Evolutionary conservation across 1,140 invertebrate species (phyloP).

Genomic region (Nymphalis io): DNA sequence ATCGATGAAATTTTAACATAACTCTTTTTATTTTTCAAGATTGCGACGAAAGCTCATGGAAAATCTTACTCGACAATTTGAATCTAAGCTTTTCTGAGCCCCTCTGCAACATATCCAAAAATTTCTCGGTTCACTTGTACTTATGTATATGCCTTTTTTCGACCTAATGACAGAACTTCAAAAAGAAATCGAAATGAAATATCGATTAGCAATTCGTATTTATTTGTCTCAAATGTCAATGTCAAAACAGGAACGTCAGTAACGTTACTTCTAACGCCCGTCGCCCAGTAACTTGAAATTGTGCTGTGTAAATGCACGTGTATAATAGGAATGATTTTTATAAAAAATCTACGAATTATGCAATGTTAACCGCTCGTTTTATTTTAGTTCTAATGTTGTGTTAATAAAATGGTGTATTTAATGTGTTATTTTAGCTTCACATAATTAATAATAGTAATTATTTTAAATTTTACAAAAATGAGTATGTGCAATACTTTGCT

Average conservation of each 20-base stretch:
- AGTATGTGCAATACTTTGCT: slow-evolving; percentile 49
- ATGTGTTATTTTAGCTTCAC: background rate
- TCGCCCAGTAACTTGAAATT: background rate
- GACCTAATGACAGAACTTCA: too few species aligned
- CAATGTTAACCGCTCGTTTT: slow-evolving; percentile 28
- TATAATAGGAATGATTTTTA: slow-evolving; percentile 19
- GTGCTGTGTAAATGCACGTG: slow-evolving; percentile 12
- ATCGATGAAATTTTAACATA: too few species aligned
- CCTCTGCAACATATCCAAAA: too few species aligned
- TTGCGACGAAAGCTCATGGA: too few species aligned
- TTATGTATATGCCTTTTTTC: too few species aligned
- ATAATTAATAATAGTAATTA: background rate
- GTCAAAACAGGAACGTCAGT: too few species aligned
- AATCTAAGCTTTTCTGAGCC: too few species aligned
- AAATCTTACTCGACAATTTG: too few species aligned
- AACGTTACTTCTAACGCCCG: too few species aligned
- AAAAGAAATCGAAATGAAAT: background rate
- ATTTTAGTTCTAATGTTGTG: slow-evolving; percentile 1
- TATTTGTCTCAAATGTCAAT: background rate
- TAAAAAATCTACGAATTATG: slow-evolving; percentile 35
- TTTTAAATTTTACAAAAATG: slow-evolving; percentile 43
- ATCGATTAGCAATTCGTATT: background rate
- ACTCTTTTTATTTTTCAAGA: too few species aligned
- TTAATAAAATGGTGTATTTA: slow-evolving; percentile 15
- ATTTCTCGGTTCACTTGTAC: too few species aligned